These are phyloP conservation scores for Halichoerus grypus DNA, from an alignment of 2,113 vertebrate species.

Conservation along the genomic window DNA sequence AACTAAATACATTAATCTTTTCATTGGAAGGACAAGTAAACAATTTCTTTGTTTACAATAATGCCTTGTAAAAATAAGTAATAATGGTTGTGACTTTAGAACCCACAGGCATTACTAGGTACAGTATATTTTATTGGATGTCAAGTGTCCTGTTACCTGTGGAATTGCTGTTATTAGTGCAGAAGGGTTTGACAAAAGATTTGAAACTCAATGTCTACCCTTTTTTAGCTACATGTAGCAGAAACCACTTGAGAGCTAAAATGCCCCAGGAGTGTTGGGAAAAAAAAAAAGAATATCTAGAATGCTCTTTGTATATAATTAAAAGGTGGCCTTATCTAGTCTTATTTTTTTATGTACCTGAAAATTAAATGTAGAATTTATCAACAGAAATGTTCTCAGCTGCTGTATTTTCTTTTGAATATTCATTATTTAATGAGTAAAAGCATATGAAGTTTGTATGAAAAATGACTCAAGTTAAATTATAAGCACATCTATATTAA, in stretches of 20 bases:
- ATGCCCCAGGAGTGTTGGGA: background rate
- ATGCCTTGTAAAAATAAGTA: constrained; percentile 45
- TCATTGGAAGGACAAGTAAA: background rate
- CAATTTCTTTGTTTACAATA: constrained; percentile 16
- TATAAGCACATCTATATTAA: background rate
- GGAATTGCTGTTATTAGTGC: background rate
- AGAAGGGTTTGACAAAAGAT: background rate
- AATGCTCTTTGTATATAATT: background rate
- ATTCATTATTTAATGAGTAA: background rate
- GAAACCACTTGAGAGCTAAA: constrained; percentile 36
- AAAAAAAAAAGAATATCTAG: background rate
- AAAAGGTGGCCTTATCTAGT: background rate
- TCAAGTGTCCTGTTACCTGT: background rate
- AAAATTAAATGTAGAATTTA: background rate
- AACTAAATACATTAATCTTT: background rate
- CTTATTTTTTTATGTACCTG: background rate
- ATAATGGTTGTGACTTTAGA: background rate
- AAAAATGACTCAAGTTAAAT: background rate
- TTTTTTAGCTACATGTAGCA: background rate
- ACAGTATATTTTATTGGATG: background rate
- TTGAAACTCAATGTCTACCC: background rate
- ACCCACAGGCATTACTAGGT: background rate
- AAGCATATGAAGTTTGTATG: background rate
- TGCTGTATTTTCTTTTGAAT: background rate
- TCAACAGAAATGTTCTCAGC: background rate